These are phyloP conservation scores for Lamprologus callipterus DNA, from an alignment of 2,113 vertebrate genomes.

Conservation along the genomic window DNA sequence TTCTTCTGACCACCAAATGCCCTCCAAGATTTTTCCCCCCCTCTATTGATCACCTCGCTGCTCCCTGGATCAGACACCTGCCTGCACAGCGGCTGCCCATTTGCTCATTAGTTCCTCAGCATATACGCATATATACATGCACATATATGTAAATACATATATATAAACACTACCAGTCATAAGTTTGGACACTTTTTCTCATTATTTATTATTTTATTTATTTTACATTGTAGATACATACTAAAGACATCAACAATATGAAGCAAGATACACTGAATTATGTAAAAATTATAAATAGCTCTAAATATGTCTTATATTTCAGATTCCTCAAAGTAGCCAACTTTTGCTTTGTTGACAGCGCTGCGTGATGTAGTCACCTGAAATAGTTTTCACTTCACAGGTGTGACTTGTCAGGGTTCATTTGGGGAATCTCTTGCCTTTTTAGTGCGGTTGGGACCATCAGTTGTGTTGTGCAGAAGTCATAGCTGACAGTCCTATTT, in stretches of 20 bases:
- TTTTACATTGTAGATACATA: background rate
- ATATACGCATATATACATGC: background rate
- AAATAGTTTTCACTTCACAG: background rate
- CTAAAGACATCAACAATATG: background rate
- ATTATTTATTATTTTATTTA: background rate
- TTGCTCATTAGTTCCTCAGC: slow-evolving; percentile 17
- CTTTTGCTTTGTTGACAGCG: background rate
- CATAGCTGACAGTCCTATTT: background rate
- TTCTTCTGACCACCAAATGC: background rate
- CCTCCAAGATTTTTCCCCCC: background rate
- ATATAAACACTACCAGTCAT: background rate
- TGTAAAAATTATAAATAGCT: background rate
- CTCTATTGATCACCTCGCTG: background rate
- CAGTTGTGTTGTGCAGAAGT: background rate
- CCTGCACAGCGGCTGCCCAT: slow-evolving; percentile 27
- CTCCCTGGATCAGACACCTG: slow-evolving; percentile 21
- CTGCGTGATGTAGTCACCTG: background rate
- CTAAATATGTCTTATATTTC: background rate
- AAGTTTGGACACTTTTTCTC: background rate
- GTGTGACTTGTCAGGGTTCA: background rate
- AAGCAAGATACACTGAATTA: background rate
- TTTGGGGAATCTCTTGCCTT: background rate
- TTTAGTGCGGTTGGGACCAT: background rate
- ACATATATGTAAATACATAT: background rate
- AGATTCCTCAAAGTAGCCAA: background rate